phyloP scores from a whole-genome alignment of 2,888 invertebrate species.

The Drosophila emarginata region DNA sequence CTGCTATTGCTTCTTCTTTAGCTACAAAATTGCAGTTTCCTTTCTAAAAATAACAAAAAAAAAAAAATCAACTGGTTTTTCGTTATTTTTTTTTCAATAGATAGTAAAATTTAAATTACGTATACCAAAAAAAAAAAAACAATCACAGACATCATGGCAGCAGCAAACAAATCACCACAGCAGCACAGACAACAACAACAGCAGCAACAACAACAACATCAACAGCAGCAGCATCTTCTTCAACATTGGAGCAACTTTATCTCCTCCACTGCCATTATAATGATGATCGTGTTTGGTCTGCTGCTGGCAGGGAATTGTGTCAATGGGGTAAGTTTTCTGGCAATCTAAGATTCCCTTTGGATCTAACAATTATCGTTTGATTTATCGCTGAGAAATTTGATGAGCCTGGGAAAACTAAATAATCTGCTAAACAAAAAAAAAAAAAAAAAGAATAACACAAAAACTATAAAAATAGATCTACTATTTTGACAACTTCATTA shows the following conservation, averaged over 20 bases:
- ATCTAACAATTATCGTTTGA: constrained; percentile 24
- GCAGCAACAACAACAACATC: constrained; percentile 45
- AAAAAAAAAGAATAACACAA: no score
- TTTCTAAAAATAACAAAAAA: constrained; percentile 58
- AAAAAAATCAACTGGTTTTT: constrained; percentile 45
- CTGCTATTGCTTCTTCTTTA: constrained; percentile 5
- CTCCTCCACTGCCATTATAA: constrained; percentile 55
- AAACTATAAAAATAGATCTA: constrained; percentile 16
- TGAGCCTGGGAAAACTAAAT: constrained; percentile 46
- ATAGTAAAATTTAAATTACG: constrained; percentile 68
- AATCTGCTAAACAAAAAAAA: constrained; percentile 21
- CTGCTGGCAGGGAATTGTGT: constrained; percentile 81
- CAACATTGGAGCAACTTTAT: constrained; percentile 35
- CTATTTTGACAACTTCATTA: constrained; percentile 67
- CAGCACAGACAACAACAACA: constrained; percentile 37
- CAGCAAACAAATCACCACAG: constrained; percentile 61
- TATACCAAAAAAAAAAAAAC: constrained; percentile 46
- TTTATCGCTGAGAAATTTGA: constrained; percentile 22
- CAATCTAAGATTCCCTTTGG: constrained; percentile 24
- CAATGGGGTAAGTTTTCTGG: constrained; percentile 81
- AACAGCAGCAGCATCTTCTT: constrained; percentile 29
- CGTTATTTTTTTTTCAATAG: constrained; percentile 50
- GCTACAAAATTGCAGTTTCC: constrained; percentile 47
- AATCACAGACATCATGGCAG: constrained; percentile 74
- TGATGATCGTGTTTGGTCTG: constrained; percentile 75